These are phyloP conservation scores for Volucella bombylans DNA, from an alignment of 2,888 invertebrate genomes.

Conservation along the genomic window DNA sequence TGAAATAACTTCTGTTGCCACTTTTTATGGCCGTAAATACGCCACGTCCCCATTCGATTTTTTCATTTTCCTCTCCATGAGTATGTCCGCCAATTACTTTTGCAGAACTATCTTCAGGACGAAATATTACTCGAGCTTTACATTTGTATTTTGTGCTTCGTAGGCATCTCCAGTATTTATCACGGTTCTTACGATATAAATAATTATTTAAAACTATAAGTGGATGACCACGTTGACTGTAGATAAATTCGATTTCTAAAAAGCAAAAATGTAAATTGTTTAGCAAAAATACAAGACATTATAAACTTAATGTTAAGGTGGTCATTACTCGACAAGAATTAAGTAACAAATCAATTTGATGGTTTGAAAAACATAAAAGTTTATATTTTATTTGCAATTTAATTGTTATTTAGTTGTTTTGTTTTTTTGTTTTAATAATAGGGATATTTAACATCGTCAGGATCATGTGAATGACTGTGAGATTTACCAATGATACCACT, in stretches of 20 bases:
- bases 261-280: conserved; percentile 44
- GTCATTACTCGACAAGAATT: not conserved
- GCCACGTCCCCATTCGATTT: conserved; percentile 77
- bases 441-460: conserved; percentile 24
- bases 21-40: conserved; percentile 63
- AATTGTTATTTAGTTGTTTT: conserved; percentile 6
- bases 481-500: conserved; percentile 75
- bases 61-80: conserved; percentile 77
- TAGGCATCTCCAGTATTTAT: conserved; percentile 79
- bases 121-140: conserved; percentile 77
- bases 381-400: not conserved
- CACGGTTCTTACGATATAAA: conserved; percentile 78
- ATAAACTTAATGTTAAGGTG: not conserved
- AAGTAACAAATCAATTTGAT: conserved; percentile 1
- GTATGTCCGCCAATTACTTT: conserved; percentile 77
- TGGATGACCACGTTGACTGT: conserved; percentile 78
- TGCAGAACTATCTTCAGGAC: conserved; percentile 72
- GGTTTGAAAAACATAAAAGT: not conserved
- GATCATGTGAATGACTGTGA: conserved; percentile 73
- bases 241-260: conserved; percentile 78
- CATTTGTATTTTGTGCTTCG: conserved; percentile 78
- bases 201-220: conserved; percentile 78
- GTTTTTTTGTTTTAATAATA: conserved; percentile 48
- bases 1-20: conserved; percentile 34
- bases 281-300: conserved; percentile 6